A percentile compares a stretch with the other conserved stretches of the same genome.
These are phyloP conservation scores for Zaprionus kolodkinae DNA, from an alignment of 1,140 invertebrate species.

Conservation along the genomic window DNA sequence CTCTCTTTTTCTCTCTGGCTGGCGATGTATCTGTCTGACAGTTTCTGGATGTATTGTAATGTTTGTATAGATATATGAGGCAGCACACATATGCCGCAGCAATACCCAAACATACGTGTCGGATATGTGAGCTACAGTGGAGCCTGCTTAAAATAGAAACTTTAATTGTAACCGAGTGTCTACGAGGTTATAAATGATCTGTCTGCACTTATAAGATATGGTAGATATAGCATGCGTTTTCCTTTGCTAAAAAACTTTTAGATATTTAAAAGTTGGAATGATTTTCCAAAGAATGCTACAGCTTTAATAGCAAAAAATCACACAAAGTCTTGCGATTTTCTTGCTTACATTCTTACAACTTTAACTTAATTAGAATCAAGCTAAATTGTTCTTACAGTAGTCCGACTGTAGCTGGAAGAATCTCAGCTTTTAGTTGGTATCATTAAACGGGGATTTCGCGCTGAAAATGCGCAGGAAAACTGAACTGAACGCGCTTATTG, in stretches of 20 bases:
- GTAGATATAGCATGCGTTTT: neutral
- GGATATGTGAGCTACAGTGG: constrained; percentile 18
- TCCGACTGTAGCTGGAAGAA: constrained; percentile 30
- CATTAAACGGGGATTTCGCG: constrained; percentile 60
- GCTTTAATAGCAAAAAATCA: too few species aligned
- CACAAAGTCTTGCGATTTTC: too few species aligned
- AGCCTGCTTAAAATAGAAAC: neutral
- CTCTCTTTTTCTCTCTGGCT: neutral
- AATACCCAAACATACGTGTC: constrained; percentile 19
- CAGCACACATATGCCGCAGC: constrained; percentile 43
- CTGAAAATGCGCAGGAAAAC: constrained; percentile 20
- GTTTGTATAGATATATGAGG: constrained; percentile 65
- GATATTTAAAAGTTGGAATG: too few species aligned
- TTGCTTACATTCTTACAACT: neutral
- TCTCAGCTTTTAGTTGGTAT: constrained; percentile 72
- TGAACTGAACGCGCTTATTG: constrained; percentile 53
- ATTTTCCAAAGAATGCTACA: too few species aligned
- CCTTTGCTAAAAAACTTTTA: too few species aligned
- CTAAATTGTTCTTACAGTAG: neutral
- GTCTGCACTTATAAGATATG: neutral
- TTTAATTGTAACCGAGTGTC: neutral
- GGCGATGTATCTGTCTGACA: constrained; percentile 28
- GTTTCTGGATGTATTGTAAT: constrained; percentile 61
- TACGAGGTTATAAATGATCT: neutral
- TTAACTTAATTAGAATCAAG: neutral